Evolutionary conservation across 1,140 invertebrate genomes (phyloP), one percentile per base, ranked within the genome.

Genomic region (Nylanderia fulva): DNA sequence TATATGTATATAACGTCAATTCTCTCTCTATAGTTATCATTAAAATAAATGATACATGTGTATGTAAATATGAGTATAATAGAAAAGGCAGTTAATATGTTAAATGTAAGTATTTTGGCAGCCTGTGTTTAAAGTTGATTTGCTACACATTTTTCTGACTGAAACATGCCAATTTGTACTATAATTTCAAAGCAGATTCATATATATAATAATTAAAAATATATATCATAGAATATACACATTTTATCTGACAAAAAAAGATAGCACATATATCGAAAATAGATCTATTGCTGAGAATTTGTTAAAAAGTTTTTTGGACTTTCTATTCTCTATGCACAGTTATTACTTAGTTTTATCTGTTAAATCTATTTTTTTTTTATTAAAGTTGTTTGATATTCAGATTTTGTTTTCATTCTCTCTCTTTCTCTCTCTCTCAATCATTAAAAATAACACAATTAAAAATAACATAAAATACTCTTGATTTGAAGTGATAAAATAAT

Each of bases 161-260:
- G 60, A 36, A 84, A 79, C 52, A 58, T 79, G 27, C 74, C 74
- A 84, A 77, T 79, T 84, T 84, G 74, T 84, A 80, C 74, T 79
- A 27, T 84, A 79, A 33, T 79, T 66, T 79, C 39, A 77, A 84
- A 79, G n/a, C 60, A 84, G 48, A 79, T 79, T 84, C 27, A 72
- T 82, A 58, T 45, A 45, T 76, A 18, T 71, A 27, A 45, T 45
- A 56, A 82, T 72, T 54, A 71, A 80, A 82, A 42, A 58, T 52
- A 72, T 48, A 18, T 18, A 48, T 42, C 15, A 21, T 61, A 68
- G 45, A 79, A 84, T 48, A 42, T 76, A 84, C 1, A 60, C 18
- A 60, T n/a, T 60, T 48, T 61, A 29, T 77, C 18, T 77, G n/a
- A 84, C 64, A n/a, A 64, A 84, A 79, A 63, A 21, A 18, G 45